Conservation (phyloP, 2,113 vertebrate genomes). For the Tychaedon coryphoeus region DNA sequence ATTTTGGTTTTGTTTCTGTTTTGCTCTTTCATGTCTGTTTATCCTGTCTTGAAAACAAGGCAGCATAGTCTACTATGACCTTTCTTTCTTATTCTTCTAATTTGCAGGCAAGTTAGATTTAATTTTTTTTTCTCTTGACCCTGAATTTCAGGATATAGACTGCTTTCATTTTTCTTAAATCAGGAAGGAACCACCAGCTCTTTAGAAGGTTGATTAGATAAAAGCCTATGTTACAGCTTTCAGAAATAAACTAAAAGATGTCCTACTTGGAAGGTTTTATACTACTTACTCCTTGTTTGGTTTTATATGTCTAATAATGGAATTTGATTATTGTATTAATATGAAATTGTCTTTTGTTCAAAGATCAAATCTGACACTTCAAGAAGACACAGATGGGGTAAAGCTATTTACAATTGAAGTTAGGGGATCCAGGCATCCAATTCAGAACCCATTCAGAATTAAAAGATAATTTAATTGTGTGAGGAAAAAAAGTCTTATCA, state of each 20-base stretch:
- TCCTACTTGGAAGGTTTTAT: background rate
- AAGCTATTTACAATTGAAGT: background rate
- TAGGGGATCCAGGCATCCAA: background rate
- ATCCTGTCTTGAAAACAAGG: background rate
- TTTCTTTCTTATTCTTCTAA: background rate
- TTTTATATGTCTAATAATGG: background rate
- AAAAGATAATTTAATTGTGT: background rate
- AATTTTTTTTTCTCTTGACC: background rate
- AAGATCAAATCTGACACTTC: background rate
- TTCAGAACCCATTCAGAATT: background rate
- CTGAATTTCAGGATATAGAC: background rate
- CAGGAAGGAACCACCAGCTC: background rate
- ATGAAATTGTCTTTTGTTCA: background rate
- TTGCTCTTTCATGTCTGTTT: background rate
- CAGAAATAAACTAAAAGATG: background rate
- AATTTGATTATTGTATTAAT: background rate
- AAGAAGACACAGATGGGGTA: background rate
- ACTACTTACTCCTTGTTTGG: background rate
- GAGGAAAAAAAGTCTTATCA: background rate
- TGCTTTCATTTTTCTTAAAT: background rate
- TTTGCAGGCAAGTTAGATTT: background rate
- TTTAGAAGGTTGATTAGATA: background rate
- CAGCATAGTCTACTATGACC: background rate
- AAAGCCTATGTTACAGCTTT: background rate
- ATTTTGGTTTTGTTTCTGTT: background rate